phyloP scores from a whole-genome alignment of 2,113 vertebrate genomes.

The Oncorhynchus keta region DNA sequence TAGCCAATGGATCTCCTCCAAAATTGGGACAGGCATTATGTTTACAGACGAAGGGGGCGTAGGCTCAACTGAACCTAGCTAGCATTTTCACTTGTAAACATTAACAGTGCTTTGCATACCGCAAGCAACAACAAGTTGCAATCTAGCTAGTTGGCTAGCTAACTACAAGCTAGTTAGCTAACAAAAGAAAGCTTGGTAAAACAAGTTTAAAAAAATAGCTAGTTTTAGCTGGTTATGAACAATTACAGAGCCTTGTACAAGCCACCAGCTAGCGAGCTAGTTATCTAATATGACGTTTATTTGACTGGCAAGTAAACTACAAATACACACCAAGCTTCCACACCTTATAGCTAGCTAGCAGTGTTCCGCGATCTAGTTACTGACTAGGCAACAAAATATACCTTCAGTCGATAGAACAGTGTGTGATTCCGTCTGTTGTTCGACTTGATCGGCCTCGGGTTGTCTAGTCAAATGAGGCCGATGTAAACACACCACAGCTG shows the following conservation, averaged over 20 bases:
- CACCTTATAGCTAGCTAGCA: neutral
- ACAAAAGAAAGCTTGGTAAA: neutral
- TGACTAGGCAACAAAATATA: conserved; percentile 20
- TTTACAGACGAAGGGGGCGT: conserved; percentile 31
- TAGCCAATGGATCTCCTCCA: neutral
- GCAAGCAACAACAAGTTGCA: too few species aligned
- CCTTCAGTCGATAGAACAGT: conserved; percentile 40
- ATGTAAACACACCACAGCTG: conserved; percentile 19
- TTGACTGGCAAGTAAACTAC: neutral
- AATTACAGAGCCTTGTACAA: neutral
- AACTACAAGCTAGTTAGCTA: neutral
- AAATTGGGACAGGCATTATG: neutral
- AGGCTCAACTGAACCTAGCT: neutral
- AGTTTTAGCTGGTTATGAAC: neutral
- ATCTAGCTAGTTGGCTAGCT: neutral
- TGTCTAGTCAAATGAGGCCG: conserved; percentile 51
- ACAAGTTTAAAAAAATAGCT: neutral
- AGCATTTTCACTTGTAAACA: conserved; percentile 46
- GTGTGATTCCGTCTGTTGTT: conserved; percentile 22
- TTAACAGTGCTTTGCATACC: neutral
- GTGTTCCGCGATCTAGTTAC: too few species aligned
- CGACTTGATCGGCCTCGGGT: conserved; percentile 56
- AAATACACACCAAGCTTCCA: neutral
- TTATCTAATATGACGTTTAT: neutral
- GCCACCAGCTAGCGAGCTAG: neutral